Conservation (phyloP, 1,140 invertebrate species). For the Bombyx mandarina region DNA sequence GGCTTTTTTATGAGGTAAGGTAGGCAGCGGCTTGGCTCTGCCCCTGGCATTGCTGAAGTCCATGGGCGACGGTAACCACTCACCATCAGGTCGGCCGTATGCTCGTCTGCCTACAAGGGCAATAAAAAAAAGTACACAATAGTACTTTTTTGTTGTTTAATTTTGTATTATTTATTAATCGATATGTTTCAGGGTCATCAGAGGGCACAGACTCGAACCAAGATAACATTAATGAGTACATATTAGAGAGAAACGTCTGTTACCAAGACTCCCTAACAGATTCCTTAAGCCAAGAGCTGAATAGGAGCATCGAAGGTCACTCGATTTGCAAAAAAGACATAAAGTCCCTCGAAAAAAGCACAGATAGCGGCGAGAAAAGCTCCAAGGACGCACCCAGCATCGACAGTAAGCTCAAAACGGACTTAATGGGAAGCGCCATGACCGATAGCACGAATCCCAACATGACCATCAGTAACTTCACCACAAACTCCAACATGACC, state of each 20-base stretch:
- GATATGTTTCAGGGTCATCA: constrained; percentile 36
- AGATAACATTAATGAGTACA: constrained; percentile 63
- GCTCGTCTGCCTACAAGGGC: no score
- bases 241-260: constrained; percentile 65
- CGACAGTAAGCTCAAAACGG: constrained; percentile 50
- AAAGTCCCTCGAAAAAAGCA: constrained; percentile 43
- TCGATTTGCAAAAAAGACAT: constrained; percentile 41
- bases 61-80: no score
- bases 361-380: constrained; percentile 57
- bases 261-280: constrained; percentile 68
- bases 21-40: no score
- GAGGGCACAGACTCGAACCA: constrained; percentile 54
- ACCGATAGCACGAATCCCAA: constrained; percentile 58
- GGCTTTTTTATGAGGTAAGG: no score
- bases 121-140: no score
- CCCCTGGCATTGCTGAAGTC: no score
- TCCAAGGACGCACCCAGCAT: constrained; percentile 57
- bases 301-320: constrained; percentile 50
- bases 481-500: constrained; percentile 62
- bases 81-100: no score
- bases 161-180: neutral
- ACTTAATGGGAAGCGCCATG: constrained; percentile 44
- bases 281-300: constrained; percentile 55
- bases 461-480: constrained; percentile 65
- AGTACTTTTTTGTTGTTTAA: constrained; percentile 1